Evolutionary conservation across 2,888 invertebrate species (phyloP).

Genomic region (Allygus modestus): DNA sequence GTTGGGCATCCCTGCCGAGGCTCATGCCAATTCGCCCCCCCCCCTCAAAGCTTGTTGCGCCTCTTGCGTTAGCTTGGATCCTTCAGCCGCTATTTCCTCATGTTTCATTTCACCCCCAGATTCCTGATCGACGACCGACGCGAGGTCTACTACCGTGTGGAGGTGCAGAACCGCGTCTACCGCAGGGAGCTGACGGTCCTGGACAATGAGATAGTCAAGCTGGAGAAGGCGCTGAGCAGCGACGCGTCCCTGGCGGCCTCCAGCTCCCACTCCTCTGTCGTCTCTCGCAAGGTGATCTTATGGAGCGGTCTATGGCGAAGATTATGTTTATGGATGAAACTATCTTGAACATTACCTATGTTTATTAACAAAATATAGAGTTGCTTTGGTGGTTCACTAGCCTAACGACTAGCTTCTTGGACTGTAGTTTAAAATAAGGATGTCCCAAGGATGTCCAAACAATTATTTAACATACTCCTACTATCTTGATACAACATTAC

Average conservation of each 20-base stretch:
- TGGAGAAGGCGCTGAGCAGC: conserved; percentile 82
- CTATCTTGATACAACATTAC: no score
- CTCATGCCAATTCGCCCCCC: no score
- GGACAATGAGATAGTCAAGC: conserved; percentile 86
- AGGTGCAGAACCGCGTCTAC: conserved; percentile 94
- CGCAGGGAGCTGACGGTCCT: conserved; percentile 88
- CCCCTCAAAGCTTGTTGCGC: no score
- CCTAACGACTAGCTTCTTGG: no score
- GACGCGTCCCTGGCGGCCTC: conserved; percentile 80
- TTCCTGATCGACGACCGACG: conserved; percentile 89
- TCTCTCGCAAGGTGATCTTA: conserved; percentile 74
- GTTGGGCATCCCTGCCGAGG: no score
- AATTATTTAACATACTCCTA: no score
- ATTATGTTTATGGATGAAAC: neutral
- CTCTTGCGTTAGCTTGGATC: no score
- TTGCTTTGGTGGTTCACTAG: neutral
- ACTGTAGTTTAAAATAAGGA: no score
- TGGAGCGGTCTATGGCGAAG: neutral
- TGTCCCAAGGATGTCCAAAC: no score
- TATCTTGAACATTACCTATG: no score
- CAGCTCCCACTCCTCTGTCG: conserved; percentile 71
- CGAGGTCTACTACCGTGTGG: conserved; percentile 90
- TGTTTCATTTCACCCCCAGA: conserved; percentile 74
- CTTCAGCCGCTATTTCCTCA: no score
- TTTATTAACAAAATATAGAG: no score